Evolutionary conservation across 2,888 invertebrate genomes (phyloP).

Genomic region (Pomacea canaliculata): DNA sequence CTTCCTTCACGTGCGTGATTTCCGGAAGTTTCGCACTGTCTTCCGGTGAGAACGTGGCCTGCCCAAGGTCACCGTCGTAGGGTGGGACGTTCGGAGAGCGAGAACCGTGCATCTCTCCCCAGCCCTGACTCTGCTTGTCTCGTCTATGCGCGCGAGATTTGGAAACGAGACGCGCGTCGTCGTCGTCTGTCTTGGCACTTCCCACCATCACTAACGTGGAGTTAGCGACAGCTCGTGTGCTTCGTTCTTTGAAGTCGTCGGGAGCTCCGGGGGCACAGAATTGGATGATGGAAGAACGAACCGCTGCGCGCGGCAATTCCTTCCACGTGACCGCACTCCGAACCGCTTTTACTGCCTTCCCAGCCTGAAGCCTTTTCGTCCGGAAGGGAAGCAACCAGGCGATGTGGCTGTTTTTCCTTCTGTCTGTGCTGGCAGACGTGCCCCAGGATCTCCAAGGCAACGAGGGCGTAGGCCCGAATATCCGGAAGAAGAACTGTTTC

Average conservation of each 20-base stretch:
- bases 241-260: constrained; percentile 4
- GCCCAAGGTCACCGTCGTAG: not conserved
- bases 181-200: not conserved
- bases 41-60: not conserved
- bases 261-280: constrained; percentile 28
- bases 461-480: constrained; percentile 57
- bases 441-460: constrained; percentile 54
- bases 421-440: constrained; percentile 50
- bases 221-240: not conserved
- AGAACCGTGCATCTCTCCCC: not conserved
- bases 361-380: not conserved
- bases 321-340: not conserved
- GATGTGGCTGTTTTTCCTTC: constrained; percentile 36
- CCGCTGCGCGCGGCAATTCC: not conserved
- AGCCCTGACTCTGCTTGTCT: not conserved
- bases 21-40: constrained; percentile 8
- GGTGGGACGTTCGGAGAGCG: not conserved
- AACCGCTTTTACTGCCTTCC: not conserved
- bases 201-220: constrained; percentile 7
- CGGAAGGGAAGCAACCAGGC: constrained; percentile 10
- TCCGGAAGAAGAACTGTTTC: constrained; percentile 57
- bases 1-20: constrained; percentile 21
- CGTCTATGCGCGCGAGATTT: not conserved
- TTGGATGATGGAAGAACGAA: constrained; percentile 7
- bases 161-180: not conserved